Percentiles rank a stretch among this genome's conserved stretches.
phyloP scores from a whole-genome alignment of 2,797 vertebrate species.

The Pipistrellus pygmaeus region DNA sequence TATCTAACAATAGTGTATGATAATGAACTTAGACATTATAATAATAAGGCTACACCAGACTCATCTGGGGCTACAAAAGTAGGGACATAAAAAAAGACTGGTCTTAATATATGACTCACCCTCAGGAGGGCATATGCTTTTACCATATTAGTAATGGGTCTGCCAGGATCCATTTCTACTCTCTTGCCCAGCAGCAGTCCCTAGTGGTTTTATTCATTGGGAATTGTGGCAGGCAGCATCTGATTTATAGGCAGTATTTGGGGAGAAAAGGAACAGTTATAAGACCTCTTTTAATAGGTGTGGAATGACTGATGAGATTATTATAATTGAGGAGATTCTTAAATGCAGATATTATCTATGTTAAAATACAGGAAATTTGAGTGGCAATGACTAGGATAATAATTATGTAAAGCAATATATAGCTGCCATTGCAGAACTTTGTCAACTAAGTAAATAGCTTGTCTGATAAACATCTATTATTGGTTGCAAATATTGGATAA shows the following conservation, averaged over 20 bases:
- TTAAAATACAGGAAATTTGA: constrained; percentile 45
- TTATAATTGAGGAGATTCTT: not conserved
- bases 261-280: not conserved
- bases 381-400: not conserved
- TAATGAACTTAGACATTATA: constrained; percentile 68
- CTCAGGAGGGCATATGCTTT: constrained; percentile 52
- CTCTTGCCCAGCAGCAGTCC: not conserved
- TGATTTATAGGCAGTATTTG: not conserved
- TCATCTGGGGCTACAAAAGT: constrained; percentile 66
- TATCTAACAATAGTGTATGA: constrained; percentile 32
- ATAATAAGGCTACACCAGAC: constrained; percentile 64
- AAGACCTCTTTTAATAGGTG: not conserved
- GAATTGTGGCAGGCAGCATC: not conserved
- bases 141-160: constrained; percentile 44
- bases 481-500: not conserved
- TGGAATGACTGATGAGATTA: constrained; percentile 15
- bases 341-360: constrained; percentile 12
- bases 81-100: constrained; percentile 72
- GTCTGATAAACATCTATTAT: not conserved
- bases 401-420: not conserved
- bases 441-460: not conserved
- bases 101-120: constrained; percentile 68
- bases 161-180: constrained; percentile 10
- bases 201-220: not conserved
- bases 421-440: not conserved